Base-by-base conservation (phyloP, 2,888 invertebrate genomes). In the Drosophila borborema region DNA sequence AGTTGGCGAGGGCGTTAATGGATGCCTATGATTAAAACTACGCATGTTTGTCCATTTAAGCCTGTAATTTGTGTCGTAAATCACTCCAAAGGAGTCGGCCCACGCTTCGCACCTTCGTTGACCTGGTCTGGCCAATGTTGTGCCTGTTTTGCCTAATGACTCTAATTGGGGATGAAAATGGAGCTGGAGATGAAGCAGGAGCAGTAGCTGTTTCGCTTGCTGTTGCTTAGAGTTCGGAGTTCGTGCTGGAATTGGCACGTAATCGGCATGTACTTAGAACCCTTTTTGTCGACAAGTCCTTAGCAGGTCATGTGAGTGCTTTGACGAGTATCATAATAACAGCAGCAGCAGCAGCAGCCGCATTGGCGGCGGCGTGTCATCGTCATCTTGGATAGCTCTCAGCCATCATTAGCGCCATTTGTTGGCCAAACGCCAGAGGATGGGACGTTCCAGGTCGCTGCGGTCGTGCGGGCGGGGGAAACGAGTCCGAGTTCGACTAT, bases 21-120 rank as follows among this genome's bases (percentile, higher is more conserved):
- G 77, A 77, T 46, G 72, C 72, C 80, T 64, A 87, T 87, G 86
- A 86, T 87, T 86, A 86, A 86, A 86, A 86, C 87, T 86, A 87
- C 78, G 84, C 87, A 86, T 87, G 86, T 88, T 88, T 81, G 82
- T 85, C 86, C 88, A 87, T 87, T 87, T 88, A 88, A 87, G 83
- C 65, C 71, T 76, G 74, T 88, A 87, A 87, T 88, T 87, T 83
- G 83, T 76, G 85, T 69, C 85, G 86, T 88, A 87, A 87, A 88
- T 87, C 88, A 86, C 86, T 82, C 84, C 72, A 23, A 81, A 69
- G 61, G 63, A 74, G 82, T 68, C 77, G 63, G 69, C 75, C 79
- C 83, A 79, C 82, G 61, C 68, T 86, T 86, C 75, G 77, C 85
- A 86, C 85, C 86, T 85, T 72, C 12, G 43, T 51, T 41, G 59